Percentiles rank a stretch among this genome's conserved stretches.
Conservation (phyloP, 2,888 invertebrate genomes). For the Agapostemon virescens region DNA sequence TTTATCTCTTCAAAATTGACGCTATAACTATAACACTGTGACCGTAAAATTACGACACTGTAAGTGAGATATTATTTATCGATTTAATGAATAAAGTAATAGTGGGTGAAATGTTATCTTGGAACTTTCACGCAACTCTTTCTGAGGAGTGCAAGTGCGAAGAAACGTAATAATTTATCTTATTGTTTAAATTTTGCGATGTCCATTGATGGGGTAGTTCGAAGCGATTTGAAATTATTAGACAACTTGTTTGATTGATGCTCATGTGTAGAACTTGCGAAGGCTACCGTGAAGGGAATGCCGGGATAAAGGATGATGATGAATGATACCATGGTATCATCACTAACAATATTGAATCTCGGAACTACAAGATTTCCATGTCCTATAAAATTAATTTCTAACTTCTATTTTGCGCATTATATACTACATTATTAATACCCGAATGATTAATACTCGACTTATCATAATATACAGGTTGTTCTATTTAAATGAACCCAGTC, state of each 20-base stretch:
- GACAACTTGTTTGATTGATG: conserved; percentile 6
- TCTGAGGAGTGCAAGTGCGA: background rate
- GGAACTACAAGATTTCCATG: background rate
- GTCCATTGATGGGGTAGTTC: background rate
- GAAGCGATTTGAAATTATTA: conserved; percentile 2
- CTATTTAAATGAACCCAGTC: no score
- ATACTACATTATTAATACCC: background rate
- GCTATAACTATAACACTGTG: no score
- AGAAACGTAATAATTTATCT: background rate
- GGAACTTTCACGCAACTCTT: background rate
- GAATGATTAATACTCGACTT: background rate
- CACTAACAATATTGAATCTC: background rate
- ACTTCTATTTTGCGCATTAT: background rate
- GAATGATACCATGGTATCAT: background rate
- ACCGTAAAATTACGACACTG: no score
- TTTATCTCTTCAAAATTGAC: no score
- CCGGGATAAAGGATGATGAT: conserved; percentile 13
- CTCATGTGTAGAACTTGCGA: background rate
- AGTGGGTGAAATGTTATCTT: background rate
- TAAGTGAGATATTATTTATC: no score
- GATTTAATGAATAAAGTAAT: background rate
- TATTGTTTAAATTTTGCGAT: background rate
- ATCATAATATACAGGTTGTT: no score
- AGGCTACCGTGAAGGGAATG: background rate
- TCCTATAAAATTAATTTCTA: background rate